phyloP scores from a whole-genome alignment of 2,797 vertebrate genomes.

The Leptodactylus fallax region DNA sequence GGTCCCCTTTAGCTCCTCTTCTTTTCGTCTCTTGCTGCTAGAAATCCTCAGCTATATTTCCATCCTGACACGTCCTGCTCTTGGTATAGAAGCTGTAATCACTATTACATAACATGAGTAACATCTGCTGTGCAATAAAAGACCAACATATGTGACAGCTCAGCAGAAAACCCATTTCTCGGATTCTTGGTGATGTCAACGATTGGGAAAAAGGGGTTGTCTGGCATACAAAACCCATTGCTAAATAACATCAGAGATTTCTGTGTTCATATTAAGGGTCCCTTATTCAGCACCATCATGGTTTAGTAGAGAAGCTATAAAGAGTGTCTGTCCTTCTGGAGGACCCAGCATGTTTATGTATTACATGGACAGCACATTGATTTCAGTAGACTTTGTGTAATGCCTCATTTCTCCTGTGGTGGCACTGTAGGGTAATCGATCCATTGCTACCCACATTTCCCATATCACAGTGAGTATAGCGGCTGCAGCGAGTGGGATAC shows the following conservation, averaged over 20 bases:
- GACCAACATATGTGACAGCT: conserved; percentile 28
- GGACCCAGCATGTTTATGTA: background rate
- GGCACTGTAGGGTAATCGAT: background rate
- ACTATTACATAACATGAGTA: conserved; percentile 42
- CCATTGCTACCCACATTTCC: background rate
- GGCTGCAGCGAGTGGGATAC: background rate
- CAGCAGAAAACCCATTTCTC: conserved; percentile 6
- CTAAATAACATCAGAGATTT: too few relatives aligned
- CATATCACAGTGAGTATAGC: background rate
- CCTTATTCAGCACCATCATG: background rate
- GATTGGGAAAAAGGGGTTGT: background rate
- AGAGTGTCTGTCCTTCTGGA: background rate
- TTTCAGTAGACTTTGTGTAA: background rate
- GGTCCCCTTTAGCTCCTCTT: background rate
- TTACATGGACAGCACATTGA: background rate
- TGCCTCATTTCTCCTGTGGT: background rate
- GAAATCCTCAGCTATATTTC: conserved; percentile 2
- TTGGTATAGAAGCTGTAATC: conserved; percentile 21
- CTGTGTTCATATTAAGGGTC: background rate
- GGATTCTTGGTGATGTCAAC: background rate
- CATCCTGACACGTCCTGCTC: background rate
- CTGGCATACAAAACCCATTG: background rate
- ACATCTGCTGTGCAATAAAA: conserved; percentile 27
- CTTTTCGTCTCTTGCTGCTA: background rate
- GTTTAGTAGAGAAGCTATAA: background rate